These are phyloP conservation scores for Numenius arquata DNA, from an alignment of 2,113 vertebrate genomes.

Conservation along the genomic window DNA sequence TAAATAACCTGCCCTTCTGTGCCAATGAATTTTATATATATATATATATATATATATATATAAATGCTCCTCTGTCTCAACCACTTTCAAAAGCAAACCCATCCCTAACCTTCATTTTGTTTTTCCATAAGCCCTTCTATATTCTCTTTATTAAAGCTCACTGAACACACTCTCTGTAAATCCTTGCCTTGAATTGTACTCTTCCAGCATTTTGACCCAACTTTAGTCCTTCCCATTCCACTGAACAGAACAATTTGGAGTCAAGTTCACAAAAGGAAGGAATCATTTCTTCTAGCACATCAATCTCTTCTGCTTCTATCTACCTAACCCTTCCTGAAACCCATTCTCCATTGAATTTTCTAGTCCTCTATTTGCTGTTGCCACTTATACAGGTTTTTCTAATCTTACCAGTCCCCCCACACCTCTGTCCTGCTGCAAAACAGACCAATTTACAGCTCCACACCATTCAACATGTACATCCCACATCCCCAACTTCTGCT, in stretches of 20 bases:
- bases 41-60: not conserved
- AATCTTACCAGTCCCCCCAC: not conserved
- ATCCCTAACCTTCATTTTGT: not conserved
- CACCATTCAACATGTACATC: not conserved
- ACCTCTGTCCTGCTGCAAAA: not conserved
- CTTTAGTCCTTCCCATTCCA: not conserved
- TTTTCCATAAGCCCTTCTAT: not conserved
- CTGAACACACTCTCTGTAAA: not conserved
- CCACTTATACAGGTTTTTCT: not conserved
- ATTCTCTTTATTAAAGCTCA: not conserved
- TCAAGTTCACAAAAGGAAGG: not conserved
- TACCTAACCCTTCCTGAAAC: not conserved
- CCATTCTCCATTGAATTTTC: not conserved
- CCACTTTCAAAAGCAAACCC: not conserved
- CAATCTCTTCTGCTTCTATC: not conserved
- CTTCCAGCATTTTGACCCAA: not conserved
- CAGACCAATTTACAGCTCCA: not conserved
- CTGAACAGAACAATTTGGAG: not conserved
- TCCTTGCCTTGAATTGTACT: not conserved
- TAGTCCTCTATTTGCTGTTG: not conserved
- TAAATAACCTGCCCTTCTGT: not conserved
- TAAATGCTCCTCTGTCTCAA: not conserved
- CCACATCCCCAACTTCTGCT: not conserved
- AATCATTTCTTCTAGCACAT: not conserved
- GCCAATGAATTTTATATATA: not conserved